Conservation (phyloP, 2,888 invertebrate species). For the Stenodera caucasica region DNA sequence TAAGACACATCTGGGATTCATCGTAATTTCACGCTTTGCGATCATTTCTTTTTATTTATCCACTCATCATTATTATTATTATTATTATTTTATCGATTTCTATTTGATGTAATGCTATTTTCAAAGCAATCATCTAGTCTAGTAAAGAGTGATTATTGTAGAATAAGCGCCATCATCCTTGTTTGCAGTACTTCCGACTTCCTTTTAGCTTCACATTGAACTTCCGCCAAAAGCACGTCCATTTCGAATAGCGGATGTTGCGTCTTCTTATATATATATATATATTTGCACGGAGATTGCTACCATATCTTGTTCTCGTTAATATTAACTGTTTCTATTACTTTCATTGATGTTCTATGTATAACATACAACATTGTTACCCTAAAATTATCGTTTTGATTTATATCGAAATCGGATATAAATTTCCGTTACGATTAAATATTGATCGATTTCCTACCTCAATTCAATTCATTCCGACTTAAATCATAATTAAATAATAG, state of each 20-base stretch:
- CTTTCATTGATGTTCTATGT: slow-evolving; percentile 24
- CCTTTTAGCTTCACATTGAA: slow-evolving; percentile 51
- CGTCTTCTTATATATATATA: slow-evolving; percentile 39
- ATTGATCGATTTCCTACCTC: slow-evolving; percentile 9
- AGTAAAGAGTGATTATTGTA: slow-evolving; percentile 37
- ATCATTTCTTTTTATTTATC: background rate
- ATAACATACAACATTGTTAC: slow-evolving; percentile 28
- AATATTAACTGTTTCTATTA: slow-evolving; percentile 34
- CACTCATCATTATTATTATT: background rate
- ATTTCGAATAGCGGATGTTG: slow-evolving; percentile 40
- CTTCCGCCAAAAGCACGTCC: slow-evolving; percentile 46
- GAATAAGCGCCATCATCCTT: slow-evolving; percentile 36
- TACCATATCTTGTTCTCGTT: slow-evolving; percentile 44
- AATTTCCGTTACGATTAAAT: slow-evolving; percentile 12
- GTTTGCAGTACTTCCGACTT: slow-evolving; percentile 48
- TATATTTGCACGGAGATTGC: slow-evolving; percentile 46
- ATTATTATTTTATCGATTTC: slow-evolving; percentile 8
- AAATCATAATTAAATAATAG: too few species aligned
- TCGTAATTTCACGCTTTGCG: background rate
- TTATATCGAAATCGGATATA: slow-evolving; percentile 24
- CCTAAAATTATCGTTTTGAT: slow-evolving; percentile 18
- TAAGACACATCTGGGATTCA: slow-evolving; percentile 34
- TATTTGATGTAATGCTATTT: slow-evolving; percentile 17
- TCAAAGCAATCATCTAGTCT: slow-evolving; percentile 26
- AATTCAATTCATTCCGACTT: background rate